Base-by-base conservation (phyloP, 2,113 vertebrate species). In the Narcine bancroftii region DNA sequence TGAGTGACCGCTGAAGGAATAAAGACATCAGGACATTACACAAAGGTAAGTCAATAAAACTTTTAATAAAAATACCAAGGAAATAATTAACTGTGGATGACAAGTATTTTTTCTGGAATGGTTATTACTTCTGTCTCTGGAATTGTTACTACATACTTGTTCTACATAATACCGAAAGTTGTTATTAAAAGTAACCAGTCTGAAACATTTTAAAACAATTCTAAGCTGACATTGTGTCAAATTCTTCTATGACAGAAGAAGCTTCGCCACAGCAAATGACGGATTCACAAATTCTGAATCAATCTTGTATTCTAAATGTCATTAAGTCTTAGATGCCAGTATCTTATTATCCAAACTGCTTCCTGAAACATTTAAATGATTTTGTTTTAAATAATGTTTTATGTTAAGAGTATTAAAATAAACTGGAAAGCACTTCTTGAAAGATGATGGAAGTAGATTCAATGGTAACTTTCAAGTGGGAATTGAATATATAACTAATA, bases 1-100 rank as follows among this genome's bases (percentile, higher is more conserved):
- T 47, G 26, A 91, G 89, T 69, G 39, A 91, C 89, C 65, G 69
- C 89, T 47, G 89, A 69, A 91, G 42, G 29, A 69, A 69, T 33
- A 24, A 47, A 33, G 79, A n/a, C 65, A 71, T 71, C 63, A 69
- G 42, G 63, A 66, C 89, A 47, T 69, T 45, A 91, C 65, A 33
- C 65, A 47, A 39, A 45, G 65, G 89, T 91, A 42, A 91, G 89
- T 29, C 69, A 19, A 60, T 24, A 65, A 91, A 26, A 69, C 29
- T 69, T 85, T 85, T 47, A 33, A 91, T 47, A 71, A 91, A 3
- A 13, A 4, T 42, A 21, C 66, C 42, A 71, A 69, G 42, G 26
- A 47, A 42, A 1, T 69, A 47, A 66, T 45, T 47, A 36, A 21
- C 63, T 69, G 26, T 47, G 15, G 15, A 26, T 29, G 89, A 91